phyloP scores from a whole-genome alignment of 2,113 vertebrate genomes.

The Petaurus breviceps region DNA sequence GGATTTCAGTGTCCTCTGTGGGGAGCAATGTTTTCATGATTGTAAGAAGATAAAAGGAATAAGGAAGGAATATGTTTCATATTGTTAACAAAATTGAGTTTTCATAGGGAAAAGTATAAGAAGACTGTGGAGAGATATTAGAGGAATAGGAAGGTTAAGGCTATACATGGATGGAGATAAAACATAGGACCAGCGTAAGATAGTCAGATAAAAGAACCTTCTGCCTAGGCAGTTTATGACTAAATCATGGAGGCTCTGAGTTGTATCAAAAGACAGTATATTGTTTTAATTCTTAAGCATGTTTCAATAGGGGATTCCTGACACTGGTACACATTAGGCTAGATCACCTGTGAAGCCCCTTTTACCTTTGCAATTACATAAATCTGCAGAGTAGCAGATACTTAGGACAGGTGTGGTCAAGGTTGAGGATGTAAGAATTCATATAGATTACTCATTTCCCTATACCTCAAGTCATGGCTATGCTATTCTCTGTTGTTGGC shows the following conservation, averaged over 20 bases:
- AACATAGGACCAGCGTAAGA: neutral
- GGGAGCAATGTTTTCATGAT: neutral
- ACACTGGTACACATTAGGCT: neutral
- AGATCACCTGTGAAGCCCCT: neutral
- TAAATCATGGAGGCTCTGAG: neutral
- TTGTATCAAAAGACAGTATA: neutral
- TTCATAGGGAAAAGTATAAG: neutral
- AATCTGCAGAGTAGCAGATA: neutral
- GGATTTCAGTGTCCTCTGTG: neutral
- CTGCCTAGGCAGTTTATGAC: neutral
- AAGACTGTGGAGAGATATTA: neutral
- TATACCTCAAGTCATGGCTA: neutral
- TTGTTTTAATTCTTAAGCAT: neutral
- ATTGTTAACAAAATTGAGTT: neutral
- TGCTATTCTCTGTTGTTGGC: neutral
- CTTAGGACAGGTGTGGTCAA: neutral
- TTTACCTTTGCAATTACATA: neutral
- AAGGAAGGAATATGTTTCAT: neutral
- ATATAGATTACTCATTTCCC: neutral
- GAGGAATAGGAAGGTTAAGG: neutral
- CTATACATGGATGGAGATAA: neutral
- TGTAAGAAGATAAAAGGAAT: neutral
- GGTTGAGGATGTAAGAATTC: neutral
- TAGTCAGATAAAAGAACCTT: neutral
- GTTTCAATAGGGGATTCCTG: neutral